A percentile compares a stretch with the other conserved stretches of the same genome.
These are phyloP conservation scores for Triplophysa yarkandensis DNA, from an alignment of 2,797 vertebrate species.

Conservation along the genomic window DNA sequence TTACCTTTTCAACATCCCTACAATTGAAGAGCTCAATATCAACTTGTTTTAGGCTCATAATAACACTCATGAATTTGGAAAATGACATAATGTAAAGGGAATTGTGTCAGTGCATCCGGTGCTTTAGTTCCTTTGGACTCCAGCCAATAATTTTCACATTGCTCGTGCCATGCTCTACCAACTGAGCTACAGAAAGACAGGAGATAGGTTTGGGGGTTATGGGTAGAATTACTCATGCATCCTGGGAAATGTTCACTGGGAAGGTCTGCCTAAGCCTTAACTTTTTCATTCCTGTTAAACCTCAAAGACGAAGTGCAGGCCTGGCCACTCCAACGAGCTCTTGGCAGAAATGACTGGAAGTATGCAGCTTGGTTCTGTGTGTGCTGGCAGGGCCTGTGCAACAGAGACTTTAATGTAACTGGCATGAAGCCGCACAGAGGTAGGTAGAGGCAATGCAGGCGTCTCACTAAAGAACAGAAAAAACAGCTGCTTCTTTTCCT, in stretches of 20 bases:
- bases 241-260: slow-evolving; percentile 16
- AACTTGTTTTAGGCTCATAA: background rate
- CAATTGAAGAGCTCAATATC: background rate
- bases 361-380: slow-evolving; percentile 33
- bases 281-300: slow-evolving; percentile 22
- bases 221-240: slow-evolving; percentile 16
- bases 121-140: background rate
- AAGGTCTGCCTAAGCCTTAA: slow-evolving; percentile 18
- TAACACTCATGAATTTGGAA: too few species aligned
- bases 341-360: slow-evolving; percentile 22
- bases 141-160: background rate
- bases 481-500: slow-evolving; percentile 33
- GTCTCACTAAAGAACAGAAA: slow-evolving; percentile 24
- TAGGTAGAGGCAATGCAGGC: slow-evolving; percentile 49
- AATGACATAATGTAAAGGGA: background rate
- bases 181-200: background rate
- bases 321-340: slow-evolving; percentile 12
- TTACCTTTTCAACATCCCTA: slow-evolving; percentile 22
- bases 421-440: slow-evolving; percentile 34
- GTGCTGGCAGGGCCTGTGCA: slow-evolving; percentile 30
- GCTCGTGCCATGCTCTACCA: background rate
- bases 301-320: slow-evolving; percentile 34
- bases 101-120: background rate
- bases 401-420: slow-evolving; percentile 39
- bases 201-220: slow-evolving; percentile 10